Percentiles rank a stretch among this genome's conserved stretches.
These are phyloP conservation scores for Acropora tenuis DNA, from an alignment of 64 coral and sea anemone species.

Conservation along the genomic window DNA sequence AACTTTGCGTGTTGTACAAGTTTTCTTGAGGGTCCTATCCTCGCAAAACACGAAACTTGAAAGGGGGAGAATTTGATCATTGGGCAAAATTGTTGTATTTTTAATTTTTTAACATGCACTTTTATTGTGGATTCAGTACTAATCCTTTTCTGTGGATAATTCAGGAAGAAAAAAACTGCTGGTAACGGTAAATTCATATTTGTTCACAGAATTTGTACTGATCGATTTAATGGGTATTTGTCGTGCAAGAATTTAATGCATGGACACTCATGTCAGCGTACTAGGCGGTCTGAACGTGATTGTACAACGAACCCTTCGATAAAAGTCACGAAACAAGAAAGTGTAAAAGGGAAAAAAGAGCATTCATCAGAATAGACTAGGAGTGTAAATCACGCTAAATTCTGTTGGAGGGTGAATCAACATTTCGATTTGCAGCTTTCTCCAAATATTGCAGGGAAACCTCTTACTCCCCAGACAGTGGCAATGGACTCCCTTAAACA, in stretches of 20 bases:
- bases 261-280: background rate
- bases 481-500: conserved; percentile 7
- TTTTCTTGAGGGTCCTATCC: background rate
- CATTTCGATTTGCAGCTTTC: background rate
- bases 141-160: background rate
- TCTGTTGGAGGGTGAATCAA: conserved; percentile 1
- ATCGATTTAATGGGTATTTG: background rate
- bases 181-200: background rate
- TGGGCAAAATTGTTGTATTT: background rate
- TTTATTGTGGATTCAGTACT: background rate
- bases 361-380: background rate
- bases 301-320: background rate
- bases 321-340: background rate
- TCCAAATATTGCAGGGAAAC: background rate
- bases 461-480: background rate
- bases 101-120: background rate
- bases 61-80: background rate
- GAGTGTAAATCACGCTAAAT: background rate
- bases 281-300: background rate
- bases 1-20: conserved; percentile 3
- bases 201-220: background rate
- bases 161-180: background rate
- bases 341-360: too few species aligned
- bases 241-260: background rate
- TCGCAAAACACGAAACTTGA: background rate